Conservation (phyloP, 1,140 invertebrate species). For the Chironomus striatipennis region DNA sequence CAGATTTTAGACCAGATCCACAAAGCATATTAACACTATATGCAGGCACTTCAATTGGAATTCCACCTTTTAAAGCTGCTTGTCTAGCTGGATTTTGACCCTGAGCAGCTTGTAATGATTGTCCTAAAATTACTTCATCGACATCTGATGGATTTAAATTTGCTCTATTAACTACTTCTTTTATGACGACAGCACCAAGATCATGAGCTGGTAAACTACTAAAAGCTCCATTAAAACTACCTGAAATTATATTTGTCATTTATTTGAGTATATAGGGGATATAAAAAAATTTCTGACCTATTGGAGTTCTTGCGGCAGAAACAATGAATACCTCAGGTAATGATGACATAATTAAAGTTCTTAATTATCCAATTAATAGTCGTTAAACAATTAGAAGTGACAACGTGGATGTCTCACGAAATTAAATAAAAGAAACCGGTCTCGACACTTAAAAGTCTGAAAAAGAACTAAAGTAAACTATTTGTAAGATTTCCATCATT, state of each 20-base stretch:
- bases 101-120: conserved; percentile 63
- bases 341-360: not conserved
- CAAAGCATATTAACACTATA: conserved; percentile 77
- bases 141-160: conserved; percentile 56
- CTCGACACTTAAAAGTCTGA: not conserved
- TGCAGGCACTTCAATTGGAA: conserved; percentile 64
- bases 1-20: conserved; percentile 73
- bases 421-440: not conserved
- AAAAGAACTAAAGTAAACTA: too few species aligned
- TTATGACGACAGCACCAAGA: conserved; percentile 66
- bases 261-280: too few species aligned
- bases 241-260: conserved; percentile 41
- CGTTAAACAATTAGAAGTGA: not conserved
- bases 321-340: conserved; percentile 37
- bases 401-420: not conserved
- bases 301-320: conserved; percentile 40
- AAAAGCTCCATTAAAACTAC: conserved; percentile 60
- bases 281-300: conserved; percentile 35
- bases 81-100: conserved; percentile 83
- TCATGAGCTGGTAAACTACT: conserved; percentile 60
- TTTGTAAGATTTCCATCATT: too few species aligned
- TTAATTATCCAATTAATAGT: not conserved
- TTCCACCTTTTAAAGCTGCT: conserved; percentile 65
- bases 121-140: conserved; percentile 78
- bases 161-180: conserved; percentile 57